Evolutionary conservation across 2,797 vertebrate species (phyloP).

Genomic region (Ptychadena robeensis): DNA sequence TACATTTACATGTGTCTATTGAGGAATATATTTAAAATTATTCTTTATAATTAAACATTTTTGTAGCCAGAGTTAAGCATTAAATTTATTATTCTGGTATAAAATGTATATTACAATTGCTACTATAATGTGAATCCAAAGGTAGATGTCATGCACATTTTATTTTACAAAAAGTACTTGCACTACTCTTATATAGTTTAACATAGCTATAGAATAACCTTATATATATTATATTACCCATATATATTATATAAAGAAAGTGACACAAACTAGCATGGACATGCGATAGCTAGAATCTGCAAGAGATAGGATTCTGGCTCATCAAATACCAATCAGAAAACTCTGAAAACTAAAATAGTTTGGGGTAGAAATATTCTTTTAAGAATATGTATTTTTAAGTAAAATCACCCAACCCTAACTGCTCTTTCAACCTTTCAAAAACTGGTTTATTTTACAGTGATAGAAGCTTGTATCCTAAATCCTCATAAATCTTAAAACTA

Average conservation of each 20-base stretch:
- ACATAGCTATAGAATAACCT: not conserved
- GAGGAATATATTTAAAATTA: too few species aligned
- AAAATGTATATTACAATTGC: too few species aligned
- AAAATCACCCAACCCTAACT: not conserved
- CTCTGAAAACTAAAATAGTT: not conserved
- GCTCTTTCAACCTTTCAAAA: not conserved
- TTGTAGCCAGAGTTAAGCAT: too few species aligned
- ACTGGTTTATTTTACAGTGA: not conserved
- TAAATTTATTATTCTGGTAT: too few species aligned
- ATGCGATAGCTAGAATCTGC: not conserved
- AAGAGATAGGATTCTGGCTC: not conserved
- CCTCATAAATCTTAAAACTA: not conserved
- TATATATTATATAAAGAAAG: too few species aligned
- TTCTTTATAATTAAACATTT: too few species aligned
- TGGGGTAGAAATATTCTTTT: not conserved
- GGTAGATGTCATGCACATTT: not conserved
- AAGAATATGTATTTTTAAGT: not conserved
- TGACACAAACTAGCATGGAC: not conserved
- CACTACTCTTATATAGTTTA: too few species aligned
- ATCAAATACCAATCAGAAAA: too few species aligned
- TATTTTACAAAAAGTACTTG: too few species aligned
- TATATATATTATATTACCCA: too few species aligned
- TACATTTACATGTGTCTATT: too few species aligned
- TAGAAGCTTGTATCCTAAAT: not conserved
- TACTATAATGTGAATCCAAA: not conserved